Base-by-base conservation (phyloP, 2,113 vertebrate genomes). In the Dicerorhinus sumatrensis region DNA sequence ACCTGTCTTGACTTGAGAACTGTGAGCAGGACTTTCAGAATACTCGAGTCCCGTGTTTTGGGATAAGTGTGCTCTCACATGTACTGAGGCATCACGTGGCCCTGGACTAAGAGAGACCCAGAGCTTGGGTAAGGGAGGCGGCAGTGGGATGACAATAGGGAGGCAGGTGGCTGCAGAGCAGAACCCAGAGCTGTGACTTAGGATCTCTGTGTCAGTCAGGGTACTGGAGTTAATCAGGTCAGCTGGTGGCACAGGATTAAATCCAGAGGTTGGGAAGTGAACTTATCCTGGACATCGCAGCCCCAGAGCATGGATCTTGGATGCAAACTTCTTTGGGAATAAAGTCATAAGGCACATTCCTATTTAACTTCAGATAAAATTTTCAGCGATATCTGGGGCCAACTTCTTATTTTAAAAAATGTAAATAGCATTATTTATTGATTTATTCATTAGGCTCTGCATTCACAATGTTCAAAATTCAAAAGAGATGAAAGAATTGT, bases 41-140 rank as follows among this genome's bases (percentile, higher is more conserved):
- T 29, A 3, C 62, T 46, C 17, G 23, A 3, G 36, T 36, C 56
- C 36, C 6, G 0, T 46, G 54, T 31, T 14, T 75, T 56, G 6
- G 58, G 60, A 56, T 29, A 31, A 23, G 16, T 3, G 36, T 60
- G 69, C 9, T 14, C 60, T 69, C 70, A 48, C 23, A 25, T 27
- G 8, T 56, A 1, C 42, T 7, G 36, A 92, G 79, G 48, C 29
- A 10, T 33, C 6, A 42, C 0, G 0, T 31, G n/a, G 23, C 65
- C 17, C 27, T 8, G 25, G 31, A 27, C 27, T 29, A 21, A 77
- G 54, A 20, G 21, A 77, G 46, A 33, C 48, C 27, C 31, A 48
- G 72, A 4, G 58, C 23, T 36, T 0, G 17, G 39, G 39, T 2
- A 4, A 17, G 16, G 31, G 80, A 36, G 51, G 46, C 0, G 13